Base-by-base conservation (phyloP, 1,140 invertebrate genomes). In the Drosophila repletoides region DNA sequence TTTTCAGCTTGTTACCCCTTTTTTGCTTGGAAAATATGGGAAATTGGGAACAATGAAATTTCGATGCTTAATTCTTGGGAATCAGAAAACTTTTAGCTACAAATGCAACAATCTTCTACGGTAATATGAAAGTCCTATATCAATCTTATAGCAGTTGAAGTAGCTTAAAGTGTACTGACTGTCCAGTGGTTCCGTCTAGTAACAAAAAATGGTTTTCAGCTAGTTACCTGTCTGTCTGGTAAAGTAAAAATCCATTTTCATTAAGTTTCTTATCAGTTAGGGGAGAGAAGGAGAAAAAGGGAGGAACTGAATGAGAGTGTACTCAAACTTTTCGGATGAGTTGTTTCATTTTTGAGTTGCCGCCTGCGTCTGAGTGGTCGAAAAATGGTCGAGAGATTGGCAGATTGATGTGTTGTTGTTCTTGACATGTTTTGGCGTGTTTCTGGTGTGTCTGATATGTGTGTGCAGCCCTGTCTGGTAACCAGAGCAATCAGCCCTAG, bases 171-270 rank as follows among this genome's bases (percentile, higher is more conserved):
- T n/a, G n/a, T n/a, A n/a, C n/a, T n/a, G n/a, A n/a, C n/a, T n/a
- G n/a, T n/a, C n/a, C n/a, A n/a, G n/a, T n/a, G n/a, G n/a, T n/a
- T n/a, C n/a, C n/a, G n/a, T 34, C 10, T 4, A 15, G 34, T 38
- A 38, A 40, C n/a, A n/a, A n/a, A n/a, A n/a, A n/a, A n/a, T n/a
- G n/a, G n/a, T n/a, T n/a, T n/a, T n/a, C n/a, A n/a, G n/a, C n/a
- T n/a, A n/a, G n/a, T n/a, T n/a, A n/a, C n/a, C n/a, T n/a, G n/a
- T n/a, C n/a, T 36, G 19, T 10, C 40, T 59, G 53, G 9, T 14
- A 40, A 74, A 69, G 68, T 66, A 72, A 73, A 76, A 76, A 69
- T 65, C 69, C 77, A 72, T 76, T 76, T 70, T 81, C 76, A 81
- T 81, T 83, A 72, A 52, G 49, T 56, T 65, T 52, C 48, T 31